Percentiles rank a stretch among this genome's conserved stretches.
Conservation (phyloP, 2,888 invertebrate genomes). For the Cephus pulcher region DNA sequence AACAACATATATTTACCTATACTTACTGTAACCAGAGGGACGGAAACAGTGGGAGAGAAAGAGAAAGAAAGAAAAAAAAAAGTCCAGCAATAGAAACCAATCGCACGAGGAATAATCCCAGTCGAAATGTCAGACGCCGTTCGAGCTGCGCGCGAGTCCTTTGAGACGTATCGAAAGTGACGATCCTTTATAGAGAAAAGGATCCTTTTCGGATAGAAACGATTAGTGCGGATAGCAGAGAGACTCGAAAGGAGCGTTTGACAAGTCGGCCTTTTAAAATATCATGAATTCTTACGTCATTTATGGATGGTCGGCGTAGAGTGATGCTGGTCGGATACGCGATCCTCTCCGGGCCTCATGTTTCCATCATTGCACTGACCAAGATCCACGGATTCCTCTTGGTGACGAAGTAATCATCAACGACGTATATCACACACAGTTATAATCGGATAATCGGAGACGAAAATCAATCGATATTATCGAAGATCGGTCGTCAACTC, state of each 20-base stretch:
- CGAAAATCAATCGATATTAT: neutral
- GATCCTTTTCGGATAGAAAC: neutral
- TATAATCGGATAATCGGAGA: neutral
- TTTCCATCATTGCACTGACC: conserved; percentile 57
- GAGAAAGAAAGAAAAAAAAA: neutral
- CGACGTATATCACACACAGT: neutral
- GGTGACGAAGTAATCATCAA: neutral
- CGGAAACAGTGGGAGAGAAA: neutral
- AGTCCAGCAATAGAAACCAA: neutral
- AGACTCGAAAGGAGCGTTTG: neutral
- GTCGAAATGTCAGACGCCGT: neutral
- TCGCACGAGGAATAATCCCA: neutral
- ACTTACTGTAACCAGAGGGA: neutral
- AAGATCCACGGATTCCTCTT: conserved; percentile 49
- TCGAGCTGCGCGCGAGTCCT: neutral
- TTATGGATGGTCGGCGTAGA: conserved; percentile 57
- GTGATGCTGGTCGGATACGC: conserved; percentile 52
- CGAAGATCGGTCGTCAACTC: neutral
- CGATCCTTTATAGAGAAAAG: neutral
- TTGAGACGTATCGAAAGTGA: neutral
- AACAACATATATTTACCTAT: neutral
- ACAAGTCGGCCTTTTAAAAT: conserved; percentile 8
- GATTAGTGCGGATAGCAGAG: neutral
- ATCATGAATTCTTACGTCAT: conserved; percentile 57
- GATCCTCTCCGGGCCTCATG: conserved; percentile 60